phyloP scores from a whole-genome alignment of 2,113 vertebrate genomes.

The Melanocharis versteri region DNA sequence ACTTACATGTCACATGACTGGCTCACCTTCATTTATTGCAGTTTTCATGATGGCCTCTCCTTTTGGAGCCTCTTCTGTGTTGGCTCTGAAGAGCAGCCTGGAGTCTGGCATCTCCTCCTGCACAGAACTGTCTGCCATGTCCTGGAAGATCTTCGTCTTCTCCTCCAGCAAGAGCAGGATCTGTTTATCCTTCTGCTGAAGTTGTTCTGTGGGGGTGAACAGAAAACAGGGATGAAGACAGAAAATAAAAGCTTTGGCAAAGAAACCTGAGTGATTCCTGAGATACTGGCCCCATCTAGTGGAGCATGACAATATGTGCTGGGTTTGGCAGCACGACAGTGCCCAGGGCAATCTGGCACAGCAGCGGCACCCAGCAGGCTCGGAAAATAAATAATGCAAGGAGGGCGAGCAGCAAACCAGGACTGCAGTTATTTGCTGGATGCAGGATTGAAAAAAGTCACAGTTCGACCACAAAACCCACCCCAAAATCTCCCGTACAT shows the following conservation, averaged over 20 bases:
- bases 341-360: neutral
- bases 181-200: conserved; percentile 90
- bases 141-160: conserved; percentile 88
- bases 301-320: neutral
- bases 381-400: neutral
- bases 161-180: conserved; percentile 88
- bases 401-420: neutral
- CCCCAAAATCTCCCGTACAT: neutral
- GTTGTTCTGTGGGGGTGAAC: conserved; percentile 75
- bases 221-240: neutral
- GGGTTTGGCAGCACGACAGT: neutral
- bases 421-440: neutral
- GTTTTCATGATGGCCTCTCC: conserved; percentile 89
- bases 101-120: conserved; percentile 68
- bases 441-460: neutral
- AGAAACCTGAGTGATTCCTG: neutral
- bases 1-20: neutral
- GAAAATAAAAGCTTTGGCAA: neutral
- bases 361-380: neutral
- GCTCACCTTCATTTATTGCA: conserved; percentile 88
- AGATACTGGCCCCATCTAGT: conserved; percentile 51
- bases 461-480: neutral
- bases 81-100: conserved; percentile 84
- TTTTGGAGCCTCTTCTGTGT: conserved; percentile 81
- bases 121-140: conserved; percentile 81